Conservation (phyloP, 2,113 vertebrate genomes). For the Psettodes erumei region DNA sequence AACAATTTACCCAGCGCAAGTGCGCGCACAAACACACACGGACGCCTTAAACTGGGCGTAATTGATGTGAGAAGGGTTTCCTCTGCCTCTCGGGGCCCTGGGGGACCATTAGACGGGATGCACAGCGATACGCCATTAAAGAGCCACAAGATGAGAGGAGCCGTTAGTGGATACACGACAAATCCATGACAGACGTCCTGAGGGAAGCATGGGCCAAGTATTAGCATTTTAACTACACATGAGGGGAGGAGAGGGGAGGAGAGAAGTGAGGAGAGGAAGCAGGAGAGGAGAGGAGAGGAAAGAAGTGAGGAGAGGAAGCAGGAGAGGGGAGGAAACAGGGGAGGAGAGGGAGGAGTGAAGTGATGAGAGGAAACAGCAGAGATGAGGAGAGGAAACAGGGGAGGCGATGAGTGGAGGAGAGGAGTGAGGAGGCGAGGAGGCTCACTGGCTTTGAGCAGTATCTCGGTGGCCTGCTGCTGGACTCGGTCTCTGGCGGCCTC, state of each 20-base stretch:
- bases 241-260: neutral
- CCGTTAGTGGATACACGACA: slow-evolving; percentile 17
- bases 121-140: slow-evolving; percentile 36
- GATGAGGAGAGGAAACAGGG: too few relatives aligned
- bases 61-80: slow-evolving; percentile 21
- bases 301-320: too few relatives aligned
- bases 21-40: slow-evolving; percentile 8
- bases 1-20: neutral
- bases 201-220: neutral
- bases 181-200: neutral
- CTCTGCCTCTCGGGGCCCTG: slow-evolving; percentile 2
- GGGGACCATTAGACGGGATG: slow-evolving; percentile 7
- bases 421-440: neutral
- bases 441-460: slow-evolving; percentile 98
- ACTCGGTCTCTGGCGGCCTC: slow-evolving; percentile 92
- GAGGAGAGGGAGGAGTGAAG: too few relatives aligned
- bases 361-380: too few relatives aligned
- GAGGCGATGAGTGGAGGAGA: too few relatives aligned
- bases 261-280: too few relatives aligned
- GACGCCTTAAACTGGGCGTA: slow-evolving; percentile 18
- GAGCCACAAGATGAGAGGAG: neutral
- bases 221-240: neutral
- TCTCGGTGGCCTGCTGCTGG: slow-evolving; percentile 96
- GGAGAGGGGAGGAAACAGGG: too few relatives aligned
- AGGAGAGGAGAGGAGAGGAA: too few relatives aligned